A percentile compares a stretch with the other conserved stretches of the same genome.
Evolutionary conservation across 2,797 vertebrate genomes (phyloP).

Genomic region (Mus caroli): DNA sequence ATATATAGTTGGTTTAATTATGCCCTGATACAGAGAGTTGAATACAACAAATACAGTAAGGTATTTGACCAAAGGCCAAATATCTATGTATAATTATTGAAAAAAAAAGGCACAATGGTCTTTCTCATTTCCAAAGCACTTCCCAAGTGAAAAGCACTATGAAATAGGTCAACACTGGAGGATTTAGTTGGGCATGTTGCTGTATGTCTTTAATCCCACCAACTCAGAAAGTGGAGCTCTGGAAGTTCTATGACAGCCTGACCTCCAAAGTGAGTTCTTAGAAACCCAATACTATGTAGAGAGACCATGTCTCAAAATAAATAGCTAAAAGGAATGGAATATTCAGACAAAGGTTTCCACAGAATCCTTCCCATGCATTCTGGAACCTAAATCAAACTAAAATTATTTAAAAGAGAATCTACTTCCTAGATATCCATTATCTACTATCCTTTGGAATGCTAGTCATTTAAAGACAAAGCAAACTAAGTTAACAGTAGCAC

Average conservation of each 20-base stretch:
- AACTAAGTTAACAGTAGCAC: neutral
- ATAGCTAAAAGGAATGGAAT: neutral
- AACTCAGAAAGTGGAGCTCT: neutral
- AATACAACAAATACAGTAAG: conserved; percentile 31
- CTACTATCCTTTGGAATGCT: neutral
- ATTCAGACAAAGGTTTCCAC: neutral
- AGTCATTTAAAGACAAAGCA: neutral
- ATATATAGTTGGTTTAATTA: neutral
- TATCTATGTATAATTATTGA: neutral
- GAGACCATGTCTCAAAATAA: neutral
- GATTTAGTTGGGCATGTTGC: neutral
- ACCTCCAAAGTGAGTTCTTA: neutral
- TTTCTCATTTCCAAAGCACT: neutral
- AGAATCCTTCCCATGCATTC: neutral
- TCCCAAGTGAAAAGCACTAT: neutral
- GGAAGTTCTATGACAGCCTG: neutral
- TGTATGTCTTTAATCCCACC: neutral
- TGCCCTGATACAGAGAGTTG: neutral
- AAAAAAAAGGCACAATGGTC: neutral
- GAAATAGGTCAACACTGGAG: neutral
- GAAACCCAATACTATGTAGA: neutral
- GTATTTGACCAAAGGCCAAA: neutral
- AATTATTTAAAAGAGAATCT: neutral
- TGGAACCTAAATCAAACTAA: neutral
- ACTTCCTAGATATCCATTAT: neutral